These are phyloP conservation scores for Stegostoma tigrinum DNA, from an alignment of 2,113 vertebrate genomes.

Conservation along the genomic window DNA sequence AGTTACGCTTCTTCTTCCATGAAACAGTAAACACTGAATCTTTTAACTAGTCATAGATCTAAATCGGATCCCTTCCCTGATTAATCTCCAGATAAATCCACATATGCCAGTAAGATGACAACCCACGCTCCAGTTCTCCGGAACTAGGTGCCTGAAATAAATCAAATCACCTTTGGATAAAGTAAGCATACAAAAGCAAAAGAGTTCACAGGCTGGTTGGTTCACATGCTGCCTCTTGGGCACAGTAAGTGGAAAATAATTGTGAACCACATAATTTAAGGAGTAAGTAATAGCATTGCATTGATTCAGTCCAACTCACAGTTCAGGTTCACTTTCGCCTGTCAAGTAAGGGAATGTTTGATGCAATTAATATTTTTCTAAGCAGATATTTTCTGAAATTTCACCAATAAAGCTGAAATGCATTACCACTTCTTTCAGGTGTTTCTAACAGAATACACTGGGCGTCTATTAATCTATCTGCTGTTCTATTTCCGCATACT, in stretches of 20 bases:
- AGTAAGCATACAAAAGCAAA: background rate
- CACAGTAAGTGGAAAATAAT: background rate
- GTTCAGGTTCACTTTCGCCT: background rate
- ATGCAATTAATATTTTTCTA: background rate
- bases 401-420: background rate
- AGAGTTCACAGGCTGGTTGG: background rate
- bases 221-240: background rate
- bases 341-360: background rate
- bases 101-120: background rate
- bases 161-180: background rate
- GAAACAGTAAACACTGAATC: background rate
- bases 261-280: background rate
- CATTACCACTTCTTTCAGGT: constrained; percentile 51
- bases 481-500: constrained; percentile 64
- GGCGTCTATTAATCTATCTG: constrained; percentile 65
- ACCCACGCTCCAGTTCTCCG: background rate
- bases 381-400: background rate
- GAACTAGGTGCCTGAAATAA: background rate
- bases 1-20: background rate
- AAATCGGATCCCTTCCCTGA: background rate
- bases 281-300: background rate
- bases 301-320: background rate
- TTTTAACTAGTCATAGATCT: background rate
- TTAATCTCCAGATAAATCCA: background rate
- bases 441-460: constrained; percentile 64